Conservation (phyloP, 2,888 invertebrate genomes). For the Lissonota sp. region DNA sequence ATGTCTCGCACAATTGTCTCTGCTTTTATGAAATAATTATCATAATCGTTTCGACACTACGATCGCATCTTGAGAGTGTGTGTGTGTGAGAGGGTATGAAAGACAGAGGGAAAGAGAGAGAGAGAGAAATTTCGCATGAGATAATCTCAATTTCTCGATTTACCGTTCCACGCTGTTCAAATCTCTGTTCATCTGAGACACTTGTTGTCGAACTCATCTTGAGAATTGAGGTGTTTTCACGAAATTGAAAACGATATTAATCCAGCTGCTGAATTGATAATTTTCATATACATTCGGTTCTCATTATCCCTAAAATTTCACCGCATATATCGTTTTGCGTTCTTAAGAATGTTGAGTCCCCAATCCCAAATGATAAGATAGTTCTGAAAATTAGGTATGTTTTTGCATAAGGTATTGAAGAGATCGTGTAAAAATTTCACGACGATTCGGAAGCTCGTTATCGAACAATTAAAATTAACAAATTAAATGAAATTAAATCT, state of each 20-base stretch:
- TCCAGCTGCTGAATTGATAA: neutral
- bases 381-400: too few relatives aligned
- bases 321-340: too few relatives aligned
- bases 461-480: too few relatives aligned
- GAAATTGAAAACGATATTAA: constrained; percentile 29
- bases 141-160: constrained; percentile 37
- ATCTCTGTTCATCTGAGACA: neutral
- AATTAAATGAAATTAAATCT: too few relatives aligned
- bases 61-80: neutral
- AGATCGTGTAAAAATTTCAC: too few relatives aligned
- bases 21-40: constrained; percentile 55
- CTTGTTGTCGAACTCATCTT: constrained; percentile 1
- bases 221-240: neutral
- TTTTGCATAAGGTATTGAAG: too few relatives aligned
- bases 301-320: constrained; percentile 6
- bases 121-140: too few relatives aligned
- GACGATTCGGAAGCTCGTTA: too few relatives aligned
- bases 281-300: neutral
- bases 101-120: too few relatives aligned
- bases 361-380: too few relatives aligned
- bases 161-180: neutral
- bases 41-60: constrained; percentile 46
- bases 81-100: too few relatives aligned
- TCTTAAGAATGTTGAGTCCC: too few relatives aligned
- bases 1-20: constrained; percentile 22